Conservation (phyloP, 2,797 vertebrate species). For the Pogonophryne albipinna region DNA sequence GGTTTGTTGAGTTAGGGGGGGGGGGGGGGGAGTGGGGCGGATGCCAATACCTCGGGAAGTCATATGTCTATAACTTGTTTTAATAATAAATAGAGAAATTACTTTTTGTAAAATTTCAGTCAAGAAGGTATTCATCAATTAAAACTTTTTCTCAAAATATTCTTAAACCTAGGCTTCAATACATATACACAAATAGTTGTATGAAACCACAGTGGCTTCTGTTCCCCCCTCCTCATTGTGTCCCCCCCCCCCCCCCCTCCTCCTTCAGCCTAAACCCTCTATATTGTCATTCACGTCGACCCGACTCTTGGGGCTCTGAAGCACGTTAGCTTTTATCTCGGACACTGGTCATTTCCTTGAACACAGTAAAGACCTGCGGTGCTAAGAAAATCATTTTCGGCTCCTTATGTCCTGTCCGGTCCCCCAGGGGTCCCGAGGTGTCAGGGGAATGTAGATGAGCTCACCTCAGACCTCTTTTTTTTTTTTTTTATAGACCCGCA, state of each 20-base stretch:
- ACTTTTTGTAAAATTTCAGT: conserved; percentile 48
- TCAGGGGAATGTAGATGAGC: conserved; percentile 78
- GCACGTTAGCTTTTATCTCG: conserved; percentile 77
- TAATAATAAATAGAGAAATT: conserved; percentile 64
- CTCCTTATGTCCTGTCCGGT: conserved; percentile 67
- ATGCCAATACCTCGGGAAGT: conserved; percentile 66
- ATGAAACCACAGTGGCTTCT: not conserved
- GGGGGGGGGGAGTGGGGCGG: conserved; percentile 5
- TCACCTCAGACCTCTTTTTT: conserved; percentile 38
- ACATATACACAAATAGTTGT: not conserved
- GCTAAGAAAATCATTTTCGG: conserved; percentile 76
- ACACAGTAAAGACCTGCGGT: conserved; percentile 75
- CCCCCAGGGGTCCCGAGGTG: conserved; percentile 58
- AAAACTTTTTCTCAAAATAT: conserved; percentile 15
- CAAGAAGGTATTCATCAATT: conserved; percentile 2
- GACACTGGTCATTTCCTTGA: conserved; percentile 72
- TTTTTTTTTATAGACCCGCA: conserved; percentile 46
- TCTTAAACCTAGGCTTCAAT: not conserved
- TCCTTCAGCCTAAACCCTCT: conserved; percentile 17
- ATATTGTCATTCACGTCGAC: conserved; percentile 60
- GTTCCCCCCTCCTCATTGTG: conserved; percentile 20
- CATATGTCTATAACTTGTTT: conserved; percentile 59
- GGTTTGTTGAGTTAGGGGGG: conserved; percentile 62
- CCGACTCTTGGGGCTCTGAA: conserved; percentile 63
- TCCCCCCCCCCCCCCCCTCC: conserved; percentile 9